Evolutionary conservation across 1,140 invertebrate genomes (phyloP), one percentile per base, ranked within the genome.

Genomic region (Drosophila ficusphila): DNA sequence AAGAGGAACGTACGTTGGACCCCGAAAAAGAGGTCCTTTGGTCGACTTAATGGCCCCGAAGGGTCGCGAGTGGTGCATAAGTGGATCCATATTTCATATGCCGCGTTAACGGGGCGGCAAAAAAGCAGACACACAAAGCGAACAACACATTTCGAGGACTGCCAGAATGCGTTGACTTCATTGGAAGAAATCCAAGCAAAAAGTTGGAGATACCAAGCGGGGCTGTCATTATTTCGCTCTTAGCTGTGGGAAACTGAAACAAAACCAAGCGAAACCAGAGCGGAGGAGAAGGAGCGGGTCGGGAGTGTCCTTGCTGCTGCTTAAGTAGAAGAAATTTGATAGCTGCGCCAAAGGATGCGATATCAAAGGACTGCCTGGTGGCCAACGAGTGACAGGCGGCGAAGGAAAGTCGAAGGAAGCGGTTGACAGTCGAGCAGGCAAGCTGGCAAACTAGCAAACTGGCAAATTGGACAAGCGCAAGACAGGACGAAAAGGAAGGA

Each of bases 81-180:
- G 88, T 83, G 81, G 88, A 90, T 88, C 86, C 88, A 90, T 90
- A 90, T 90, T 90, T 90, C 76, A 90, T 90, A 79, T 73, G 57
- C 23, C 56, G 60, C 57, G 72, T 85, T 86, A 85, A 72, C 67
- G 56, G 47, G 47, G 25, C 79, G 52, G 38, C 19, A 53, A 85
- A 85, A 85, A 76, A 62, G 49, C 33, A 56, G 71, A 64, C 71
- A 75, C 58, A 38, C 71, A 74, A 74, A 74, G 70, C 31, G 64
- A 49, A 61, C 34, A 58, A 46, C 47, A 70, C 53, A 62, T 85
- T 54, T 54, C 34, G 49, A 34, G 42, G 34, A 39, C 12, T 48
- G 57, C 34, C 48, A 64, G 44, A 54, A 46, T 64, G 29, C 48
- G 69, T 47, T 64, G 69, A 47, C 33, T 74, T 71, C 19, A 61